Conservation (phyloP, 2,113 vertebrate genomes). For the Pseudonaja textilis region DNA sequence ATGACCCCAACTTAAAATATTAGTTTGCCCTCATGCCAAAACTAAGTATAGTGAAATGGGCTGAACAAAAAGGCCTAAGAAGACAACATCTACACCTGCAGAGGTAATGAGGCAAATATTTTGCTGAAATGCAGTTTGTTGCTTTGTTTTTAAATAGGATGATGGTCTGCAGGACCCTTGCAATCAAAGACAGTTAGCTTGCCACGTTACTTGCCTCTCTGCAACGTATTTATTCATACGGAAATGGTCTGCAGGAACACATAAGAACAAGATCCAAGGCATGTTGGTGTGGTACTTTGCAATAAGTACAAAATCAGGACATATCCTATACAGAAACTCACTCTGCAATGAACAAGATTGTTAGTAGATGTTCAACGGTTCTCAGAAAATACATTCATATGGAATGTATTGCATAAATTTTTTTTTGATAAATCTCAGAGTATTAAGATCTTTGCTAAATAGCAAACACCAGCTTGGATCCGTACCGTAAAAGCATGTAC, state of each 20-base stretch:
- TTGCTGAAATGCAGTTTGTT: not conserved
- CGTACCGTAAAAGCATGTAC: not conserved
- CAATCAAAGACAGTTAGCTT: not conserved
- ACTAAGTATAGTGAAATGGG: not conserved
- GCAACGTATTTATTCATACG: not conserved
- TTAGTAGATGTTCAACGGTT: not conserved
- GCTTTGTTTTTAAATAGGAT: not conserved
- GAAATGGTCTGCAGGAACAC: not conserved
- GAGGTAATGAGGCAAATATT: not conserved
- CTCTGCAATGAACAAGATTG: too few species aligned
- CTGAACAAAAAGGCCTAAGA: not conserved
- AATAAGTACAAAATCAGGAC: not conserved
- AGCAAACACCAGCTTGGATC: not conserved
- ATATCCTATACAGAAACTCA: not conserved
- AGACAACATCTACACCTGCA: not conserved
- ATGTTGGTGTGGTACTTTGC: too few species aligned
- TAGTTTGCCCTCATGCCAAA: not conserved
- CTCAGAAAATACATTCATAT: not conserved
- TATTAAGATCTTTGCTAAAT: not conserved
- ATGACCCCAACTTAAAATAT: not conserved
- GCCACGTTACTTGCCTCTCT: not conserved
- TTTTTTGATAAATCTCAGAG: not conserved
- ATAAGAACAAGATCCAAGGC: not conserved
- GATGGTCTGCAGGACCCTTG: not conserved
- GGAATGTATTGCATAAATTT: not conserved